Conservation (phyloP, 2,113 vertebrate genomes). For the Lipophrys pholis region DNA sequence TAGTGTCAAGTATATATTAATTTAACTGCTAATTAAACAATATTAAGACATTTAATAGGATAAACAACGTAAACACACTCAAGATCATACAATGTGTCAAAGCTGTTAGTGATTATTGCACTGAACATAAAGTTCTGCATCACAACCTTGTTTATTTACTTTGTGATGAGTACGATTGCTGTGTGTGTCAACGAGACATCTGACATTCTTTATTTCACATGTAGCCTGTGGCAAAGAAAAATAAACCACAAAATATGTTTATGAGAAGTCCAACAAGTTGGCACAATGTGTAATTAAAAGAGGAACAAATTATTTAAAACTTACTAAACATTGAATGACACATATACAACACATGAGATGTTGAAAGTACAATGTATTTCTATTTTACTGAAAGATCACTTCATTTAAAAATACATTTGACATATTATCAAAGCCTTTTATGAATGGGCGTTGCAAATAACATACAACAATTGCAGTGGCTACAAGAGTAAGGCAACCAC, state of each 20-base stretch:
- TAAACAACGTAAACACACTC: background rate
- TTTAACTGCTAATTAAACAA: conserved; percentile 1
- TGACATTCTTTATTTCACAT: background rate
- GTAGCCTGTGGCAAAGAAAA: background rate
- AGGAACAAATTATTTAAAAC: too few relatives aligned
- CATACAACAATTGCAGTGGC: too few relatives aligned
- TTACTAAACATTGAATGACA: too few relatives aligned
- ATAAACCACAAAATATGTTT: background rate
- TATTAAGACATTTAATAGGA: background rate
- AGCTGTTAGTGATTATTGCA: background rate
- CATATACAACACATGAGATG: too few relatives aligned
- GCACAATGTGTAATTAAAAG: too few relatives aligned
- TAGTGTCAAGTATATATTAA: background rate
- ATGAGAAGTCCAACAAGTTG: too few relatives aligned
- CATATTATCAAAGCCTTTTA: too few relatives aligned
- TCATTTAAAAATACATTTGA: too few relatives aligned
- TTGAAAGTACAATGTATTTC: too few relatives aligned
- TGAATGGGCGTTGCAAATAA: too few relatives aligned
- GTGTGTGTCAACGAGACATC: background rate
- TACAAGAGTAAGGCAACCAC: too few relatives aligned
- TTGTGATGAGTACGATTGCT: background rate
- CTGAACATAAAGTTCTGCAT: background rate
- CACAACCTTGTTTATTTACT: background rate
- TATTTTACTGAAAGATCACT: too few relatives aligned
- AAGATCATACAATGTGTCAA: background rate